Base-by-base conservation (phyloP, 2,888 invertebrate genomes). In the Pseudolycoriella hygida region DNA sequence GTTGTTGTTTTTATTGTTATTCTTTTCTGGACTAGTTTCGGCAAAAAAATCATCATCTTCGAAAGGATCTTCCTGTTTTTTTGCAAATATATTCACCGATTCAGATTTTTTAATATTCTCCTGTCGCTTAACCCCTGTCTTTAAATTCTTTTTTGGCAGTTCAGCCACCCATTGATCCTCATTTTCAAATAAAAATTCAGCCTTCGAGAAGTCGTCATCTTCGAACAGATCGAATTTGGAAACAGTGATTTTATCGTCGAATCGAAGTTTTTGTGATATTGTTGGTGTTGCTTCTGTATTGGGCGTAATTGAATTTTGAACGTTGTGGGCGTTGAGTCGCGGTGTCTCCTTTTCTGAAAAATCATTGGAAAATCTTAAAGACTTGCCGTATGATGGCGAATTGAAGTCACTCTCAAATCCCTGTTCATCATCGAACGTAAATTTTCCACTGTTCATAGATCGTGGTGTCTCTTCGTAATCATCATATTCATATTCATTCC, bases 41-140 rank as follows among this genome's bases (percentile, higher is more conserved):
- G 73, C 77, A 58, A 90, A 90, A 65, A 89, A 89, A 53, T 87
- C 86, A 54, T 86, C 85, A 45, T 84, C 84, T 53, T 87, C 89
- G 57, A 90, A 90, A 2, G 90, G 90, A 66, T 90, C 89, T 61
- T 89, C 89, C 40, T 74, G 75, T 57, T 86, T 86, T 43, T 84
- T 73, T 3, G 80, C 80, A 66, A 90, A 90, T 55, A 90, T 90
- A 62, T 89, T 88, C 8, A 88, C 80, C 3, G 88, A 88, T 58
- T 88, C 88, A 0, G 88, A 88, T 62, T 89, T 89, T 56, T 83
- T 83, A 42, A 87, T 76, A 56, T 80, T 74, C 46, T 73, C 70
- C 49, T 78, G 77, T 3, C 64, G 61, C 47, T 67, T 56, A 50
- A 43, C 30, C 2, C 19, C 19, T 14, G 40, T 31, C 31, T 47